phyloP scores from a whole-genome alignment of 2,797 vertebrate species.

The Pangasius krempfi region DNA sequence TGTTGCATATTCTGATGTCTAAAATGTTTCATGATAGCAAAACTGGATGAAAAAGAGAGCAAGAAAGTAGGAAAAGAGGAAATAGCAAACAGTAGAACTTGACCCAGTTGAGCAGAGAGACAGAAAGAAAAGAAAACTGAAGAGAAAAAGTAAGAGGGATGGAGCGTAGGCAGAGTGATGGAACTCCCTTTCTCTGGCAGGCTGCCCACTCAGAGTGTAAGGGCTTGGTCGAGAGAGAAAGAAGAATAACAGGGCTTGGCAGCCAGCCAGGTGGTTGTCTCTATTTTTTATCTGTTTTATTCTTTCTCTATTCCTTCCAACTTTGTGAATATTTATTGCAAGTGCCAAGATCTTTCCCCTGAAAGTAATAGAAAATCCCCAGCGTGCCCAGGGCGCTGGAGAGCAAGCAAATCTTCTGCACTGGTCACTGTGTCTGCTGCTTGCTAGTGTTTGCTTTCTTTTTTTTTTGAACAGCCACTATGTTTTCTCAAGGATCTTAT shows the following conservation, averaged over 20 bases:
- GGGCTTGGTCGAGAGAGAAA: constrained; percentile 72
- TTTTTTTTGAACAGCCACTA: constrained; percentile 11
- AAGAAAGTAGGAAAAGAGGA: background rate
- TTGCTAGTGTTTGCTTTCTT: constrained; percentile 26
- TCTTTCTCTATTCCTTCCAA: constrained; percentile 39
- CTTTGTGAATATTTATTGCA: constrained; percentile 64
- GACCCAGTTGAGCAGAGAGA: background rate
- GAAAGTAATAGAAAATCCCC: constrained; percentile 74
- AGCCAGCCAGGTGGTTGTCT: constrained; percentile 73
- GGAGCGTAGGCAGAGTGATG: constrained; percentile 68
- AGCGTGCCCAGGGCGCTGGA: constrained; percentile 52
- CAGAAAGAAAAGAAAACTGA: constrained; percentile 40
- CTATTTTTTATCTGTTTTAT: constrained; percentile 45
- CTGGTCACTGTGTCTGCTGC: constrained; percentile 35
- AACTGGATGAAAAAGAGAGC: background rate
- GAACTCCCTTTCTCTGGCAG: constrained; percentile 60
- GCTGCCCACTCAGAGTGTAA: constrained; percentile 66
- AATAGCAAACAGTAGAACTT: background rate
- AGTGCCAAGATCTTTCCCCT: constrained; percentile 70
- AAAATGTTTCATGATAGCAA: background rate
- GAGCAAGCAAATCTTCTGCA: constrained; percentile 48
- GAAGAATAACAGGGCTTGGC: constrained; percentile 73
- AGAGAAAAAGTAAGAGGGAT: constrained; percentile 50
- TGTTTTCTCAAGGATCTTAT: constrained; percentile 30
- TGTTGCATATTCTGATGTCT: background rate